These are phyloP conservation scores for Gibbula magus DNA, from an alignment of 2,888 invertebrate genomes.

Conservation along the genomic window DNA sequence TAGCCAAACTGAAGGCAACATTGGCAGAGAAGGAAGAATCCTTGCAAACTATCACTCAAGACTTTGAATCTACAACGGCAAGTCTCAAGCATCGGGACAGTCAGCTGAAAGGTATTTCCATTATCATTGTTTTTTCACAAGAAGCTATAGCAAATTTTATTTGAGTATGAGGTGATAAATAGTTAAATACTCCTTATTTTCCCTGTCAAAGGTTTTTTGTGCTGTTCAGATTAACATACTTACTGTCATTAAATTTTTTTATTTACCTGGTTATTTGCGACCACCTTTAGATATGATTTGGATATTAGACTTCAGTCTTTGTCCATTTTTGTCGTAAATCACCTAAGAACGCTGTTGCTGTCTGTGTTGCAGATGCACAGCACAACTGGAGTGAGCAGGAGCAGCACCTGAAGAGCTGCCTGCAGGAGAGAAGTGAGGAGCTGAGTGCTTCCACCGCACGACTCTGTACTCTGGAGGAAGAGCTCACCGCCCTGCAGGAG, in stretches of 20 bases:
- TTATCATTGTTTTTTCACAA: too few relatives aligned
- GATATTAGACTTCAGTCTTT: too few relatives aligned
- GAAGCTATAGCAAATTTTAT: too few relatives aligned
- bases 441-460: background rate
- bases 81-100: slow-evolving; percentile 16
- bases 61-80: background rate
- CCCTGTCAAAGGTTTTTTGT: too few relatives aligned
- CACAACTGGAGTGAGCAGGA: slow-evolving; percentile 1
- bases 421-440: slow-evolving; percentile 17
- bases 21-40: slow-evolving; percentile 17
- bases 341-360: background rate
- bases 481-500: slow-evolving; percentile 12
- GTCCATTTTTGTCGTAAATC: too few relatives aligned
- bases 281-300: too few relatives aligned
- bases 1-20: background rate
- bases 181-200: too few relatives aligned
- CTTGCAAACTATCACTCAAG: background rate
- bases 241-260: too few relatives aligned
- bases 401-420: background rate
- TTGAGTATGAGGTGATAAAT: too few relatives aligned
- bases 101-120: slow-evolving; percentile 14
- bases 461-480: slow-evolving; percentile 4
- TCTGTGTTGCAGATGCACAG: background rate
- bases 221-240: too few relatives aligned
- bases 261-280: too few relatives aligned